A percentile compares a stretch with the other conserved stretches of the same genome.
phyloP scores from a whole-genome alignment of 2,113 vertebrate genomes.

The Amia ocellicauda region DNA sequence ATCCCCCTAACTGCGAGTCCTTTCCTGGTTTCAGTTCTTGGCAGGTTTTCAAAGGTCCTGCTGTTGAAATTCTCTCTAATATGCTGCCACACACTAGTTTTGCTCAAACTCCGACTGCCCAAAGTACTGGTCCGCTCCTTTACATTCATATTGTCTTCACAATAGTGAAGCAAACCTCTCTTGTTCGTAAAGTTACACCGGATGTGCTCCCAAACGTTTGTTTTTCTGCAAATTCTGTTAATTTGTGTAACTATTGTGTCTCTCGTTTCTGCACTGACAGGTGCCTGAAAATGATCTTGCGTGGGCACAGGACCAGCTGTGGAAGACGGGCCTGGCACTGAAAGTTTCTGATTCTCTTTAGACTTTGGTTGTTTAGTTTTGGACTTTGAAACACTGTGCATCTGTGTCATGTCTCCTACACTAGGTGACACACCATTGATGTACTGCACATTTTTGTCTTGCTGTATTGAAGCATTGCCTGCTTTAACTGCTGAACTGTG shows the following conservation, averaged over 20 bases:
- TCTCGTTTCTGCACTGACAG: neutral
- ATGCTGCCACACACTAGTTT: no score
- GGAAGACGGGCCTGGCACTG: no score
- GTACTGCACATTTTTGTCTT: no score
- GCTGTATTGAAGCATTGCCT: neutral
- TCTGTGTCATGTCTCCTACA: no score
- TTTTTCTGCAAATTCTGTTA: slow-evolving; percentile 23
- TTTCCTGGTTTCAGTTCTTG: no score
- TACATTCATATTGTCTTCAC: neutral
- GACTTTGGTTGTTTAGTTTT: neutral
- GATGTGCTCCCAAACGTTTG: slow-evolving; percentile 35
- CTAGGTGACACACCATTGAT: no score
- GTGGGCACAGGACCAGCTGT: neutral
- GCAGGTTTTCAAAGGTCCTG: no score
- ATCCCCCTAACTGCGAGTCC: no score
- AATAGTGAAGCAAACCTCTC: neutral
- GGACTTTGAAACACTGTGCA: neutral
- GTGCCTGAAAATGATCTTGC: neutral
- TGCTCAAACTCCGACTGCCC: neutral
- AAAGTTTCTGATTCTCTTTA: neutral
- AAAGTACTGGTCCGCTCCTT: neutral
- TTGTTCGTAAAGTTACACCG: neutral
- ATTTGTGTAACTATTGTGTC: neutral
- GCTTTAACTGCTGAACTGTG: neutral
- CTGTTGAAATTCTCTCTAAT: no score